phyloP scores from a whole-genome alignment of 2,797 vertebrate genomes.

The Thunnus albacares region DNA sequence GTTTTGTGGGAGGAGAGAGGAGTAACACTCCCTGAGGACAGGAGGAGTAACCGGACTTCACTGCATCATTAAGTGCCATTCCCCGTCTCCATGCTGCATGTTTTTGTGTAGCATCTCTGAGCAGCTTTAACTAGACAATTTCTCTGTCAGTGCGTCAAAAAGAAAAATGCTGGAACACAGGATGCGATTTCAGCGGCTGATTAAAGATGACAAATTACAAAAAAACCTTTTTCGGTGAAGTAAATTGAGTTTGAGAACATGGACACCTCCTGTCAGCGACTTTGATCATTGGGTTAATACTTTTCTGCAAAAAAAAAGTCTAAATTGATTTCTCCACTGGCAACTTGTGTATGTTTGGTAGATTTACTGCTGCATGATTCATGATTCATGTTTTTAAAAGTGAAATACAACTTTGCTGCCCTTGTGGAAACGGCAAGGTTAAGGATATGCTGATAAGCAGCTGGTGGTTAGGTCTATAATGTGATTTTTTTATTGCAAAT shows the following conservation, averaged over 20 bases:
- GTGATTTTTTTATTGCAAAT: slow-evolving; percentile 46
- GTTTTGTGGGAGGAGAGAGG: slow-evolving; percentile 26
- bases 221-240: not conserved
- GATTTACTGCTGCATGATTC: slow-evolving; percentile 17
- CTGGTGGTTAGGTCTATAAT: slow-evolving; percentile 42
- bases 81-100: not conserved
- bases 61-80: slow-evolving; percentile 63
- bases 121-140: slow-evolving; percentile 13
- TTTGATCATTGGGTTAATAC: not conserved
- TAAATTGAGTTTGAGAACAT: slow-evolving; percentile 23
- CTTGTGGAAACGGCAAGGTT: slow-evolving; percentile 55
- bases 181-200: slow-evolving; percentile 20
- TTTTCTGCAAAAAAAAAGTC: not conserved
- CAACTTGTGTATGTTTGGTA: not conserved
- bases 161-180: slow-evolving; percentile 2
- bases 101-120: slow-evolving; percentile 12
- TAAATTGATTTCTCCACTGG: not conserved
- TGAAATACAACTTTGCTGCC: slow-evolving; percentile 27
- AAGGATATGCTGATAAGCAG: slow-evolving; percentile 50
- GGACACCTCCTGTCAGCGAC: not conserved
- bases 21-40: slow-evolving; percentile 38
- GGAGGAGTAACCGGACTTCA: slow-evolving; percentile 55
- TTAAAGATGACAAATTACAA: slow-evolving; percentile 14
- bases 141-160: slow-evolving; percentile 21
- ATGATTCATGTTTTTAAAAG: slow-evolving; percentile 31